These are phyloP conservation scores for Orthochromis malagaraziensis DNA, from an alignment of 2,113 vertebrate genomes.

Conservation along the genomic window DNA sequence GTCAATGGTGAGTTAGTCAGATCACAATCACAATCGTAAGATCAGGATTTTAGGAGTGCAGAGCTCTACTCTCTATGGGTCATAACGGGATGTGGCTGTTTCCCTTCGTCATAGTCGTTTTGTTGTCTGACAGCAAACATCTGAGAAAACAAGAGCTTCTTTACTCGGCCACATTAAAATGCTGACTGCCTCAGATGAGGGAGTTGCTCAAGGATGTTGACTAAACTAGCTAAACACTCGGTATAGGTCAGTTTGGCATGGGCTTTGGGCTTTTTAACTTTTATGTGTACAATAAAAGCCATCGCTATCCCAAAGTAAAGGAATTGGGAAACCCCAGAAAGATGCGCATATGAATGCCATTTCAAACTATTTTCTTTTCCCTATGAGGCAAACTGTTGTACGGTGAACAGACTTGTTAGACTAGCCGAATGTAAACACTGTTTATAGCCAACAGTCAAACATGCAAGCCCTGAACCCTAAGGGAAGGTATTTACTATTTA, in stretches of 20 bases:
- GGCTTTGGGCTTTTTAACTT: background rate
- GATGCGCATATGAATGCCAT: fast-evolving
- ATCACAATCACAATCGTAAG: background rate
- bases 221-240: fast-evolving
- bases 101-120: fast-evolving
- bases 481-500: background rate
- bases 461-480: background rate
- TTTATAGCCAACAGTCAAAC: background rate
- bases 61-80: background rate
- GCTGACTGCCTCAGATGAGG: background rate
- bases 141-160: background rate
- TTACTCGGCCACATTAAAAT: background rate
- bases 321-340: background rate
- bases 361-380: background rate
- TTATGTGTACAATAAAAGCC: background rate
- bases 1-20: background rate
- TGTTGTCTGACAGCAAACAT: background rate
- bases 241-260: fast-evolving
- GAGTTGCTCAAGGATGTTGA: background rate
- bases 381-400: background rate
- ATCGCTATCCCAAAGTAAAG: background rate
- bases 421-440: background rate
- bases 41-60: background rate
- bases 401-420: background rate
- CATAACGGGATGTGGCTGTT: background rate